phyloP scores from a whole-genome alignment of 1,140 invertebrate genomes.

The Lasioglossum albipes region DNA sequence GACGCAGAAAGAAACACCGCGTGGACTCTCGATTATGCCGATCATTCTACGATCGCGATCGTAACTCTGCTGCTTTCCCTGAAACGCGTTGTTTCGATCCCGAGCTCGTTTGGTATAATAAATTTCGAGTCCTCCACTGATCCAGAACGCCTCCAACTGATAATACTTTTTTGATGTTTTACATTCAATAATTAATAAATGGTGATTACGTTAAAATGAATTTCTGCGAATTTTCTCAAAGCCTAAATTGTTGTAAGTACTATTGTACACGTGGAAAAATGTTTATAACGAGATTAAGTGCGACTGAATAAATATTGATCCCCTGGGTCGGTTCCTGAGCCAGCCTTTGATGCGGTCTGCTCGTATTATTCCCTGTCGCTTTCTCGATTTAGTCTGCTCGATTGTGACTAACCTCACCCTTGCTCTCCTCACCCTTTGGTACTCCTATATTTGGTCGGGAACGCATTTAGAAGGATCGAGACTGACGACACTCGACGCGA shows the following conservation, averaged over 20 bases:
- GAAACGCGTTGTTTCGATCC: conserved; percentile 47
- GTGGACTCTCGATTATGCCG: no score
- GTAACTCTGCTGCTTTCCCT: conserved; percentile 46
- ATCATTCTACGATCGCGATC: conserved; percentile 37
- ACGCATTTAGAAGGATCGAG: no score
- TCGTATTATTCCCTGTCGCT: conserved; percentile 25
- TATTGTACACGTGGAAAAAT: no score
- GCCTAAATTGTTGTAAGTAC: no score
- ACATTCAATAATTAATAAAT: no score
- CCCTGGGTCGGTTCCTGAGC: conserved; percentile 32
- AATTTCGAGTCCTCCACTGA: conserved; percentile 36
- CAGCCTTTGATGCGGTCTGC: conserved; percentile 18
- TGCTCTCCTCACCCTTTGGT: no score
- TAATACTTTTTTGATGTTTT: no score
- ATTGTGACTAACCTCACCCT: background rate
- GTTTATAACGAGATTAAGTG: no score
- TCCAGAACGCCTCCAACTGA: background rate
- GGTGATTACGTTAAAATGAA: no score
- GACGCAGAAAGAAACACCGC: background rate
- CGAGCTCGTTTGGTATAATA: conserved; percentile 43
- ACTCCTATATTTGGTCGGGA: no score
- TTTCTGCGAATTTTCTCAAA: no score
- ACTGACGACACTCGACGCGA: no score
- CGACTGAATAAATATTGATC: conserved; percentile 50
- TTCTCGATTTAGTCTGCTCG: conserved; percentile 7